Percentiles rank a stretch among this genome's conserved stretches.
Conservation (phyloP, 2,888 invertebrate species). For the Lacanobia wlatinum region DNA sequence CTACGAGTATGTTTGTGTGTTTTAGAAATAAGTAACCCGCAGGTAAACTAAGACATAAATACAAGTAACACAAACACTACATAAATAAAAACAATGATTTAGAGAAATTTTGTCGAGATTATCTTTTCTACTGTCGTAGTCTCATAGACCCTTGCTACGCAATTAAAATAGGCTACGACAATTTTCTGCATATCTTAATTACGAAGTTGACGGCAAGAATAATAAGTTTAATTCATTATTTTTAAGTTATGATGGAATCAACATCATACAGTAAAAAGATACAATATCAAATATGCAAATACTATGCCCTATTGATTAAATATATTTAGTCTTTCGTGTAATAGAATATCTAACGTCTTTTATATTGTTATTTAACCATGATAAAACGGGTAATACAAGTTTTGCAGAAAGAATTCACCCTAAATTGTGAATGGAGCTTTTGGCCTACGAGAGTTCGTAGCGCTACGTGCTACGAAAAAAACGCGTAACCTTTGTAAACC, state of each 20-base stretch:
- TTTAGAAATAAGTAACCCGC: no score
- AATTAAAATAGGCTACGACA: not conserved
- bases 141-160: not conserved
- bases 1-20: no score
- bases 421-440: constrained; percentile 7
- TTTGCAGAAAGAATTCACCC: not conserved
- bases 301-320: not conserved
- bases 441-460: constrained; percentile 34
- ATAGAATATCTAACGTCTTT: not conserved
- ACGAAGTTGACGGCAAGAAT: not conserved
- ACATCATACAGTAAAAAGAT: no score
- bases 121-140: no score
- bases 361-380: not conserved
- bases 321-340: not conserved
- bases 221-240: not conserved
- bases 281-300: not conserved
- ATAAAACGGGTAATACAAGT: not conserved
- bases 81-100: no score
- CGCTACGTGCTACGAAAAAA: constrained; percentile 40
- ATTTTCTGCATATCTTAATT: not conserved
- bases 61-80: no score
- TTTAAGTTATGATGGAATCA: no score
- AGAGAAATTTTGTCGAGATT: no score
- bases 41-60: no score
- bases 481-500: not conserved